phyloP scores from a whole-genome alignment of 2,797 vertebrate genomes.

The Antennarius maculatus region DNA sequence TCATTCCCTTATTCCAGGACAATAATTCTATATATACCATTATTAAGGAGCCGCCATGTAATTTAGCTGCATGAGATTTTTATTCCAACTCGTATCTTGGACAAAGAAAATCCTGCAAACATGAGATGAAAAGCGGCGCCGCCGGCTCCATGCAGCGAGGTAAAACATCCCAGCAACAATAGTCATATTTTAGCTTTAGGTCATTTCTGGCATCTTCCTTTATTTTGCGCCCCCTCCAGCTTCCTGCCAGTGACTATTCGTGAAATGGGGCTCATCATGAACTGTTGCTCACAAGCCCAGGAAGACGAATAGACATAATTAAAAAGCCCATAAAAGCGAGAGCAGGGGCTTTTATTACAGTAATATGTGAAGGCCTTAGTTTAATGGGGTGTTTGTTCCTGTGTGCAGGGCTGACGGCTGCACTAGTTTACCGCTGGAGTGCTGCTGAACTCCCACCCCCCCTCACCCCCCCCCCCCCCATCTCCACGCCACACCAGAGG shows the following conservation, averaged over 20 bases:
- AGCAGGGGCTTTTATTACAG: constrained; percentile 75
- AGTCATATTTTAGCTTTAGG: constrained; percentile 56
- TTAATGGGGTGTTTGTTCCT: constrained; percentile 79
- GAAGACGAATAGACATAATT: constrained; percentile 83
- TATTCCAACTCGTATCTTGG: constrained; percentile 31
- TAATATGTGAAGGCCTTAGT: constrained; percentile 74
- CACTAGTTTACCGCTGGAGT: constrained; percentile 50
- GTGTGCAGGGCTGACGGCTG: constrained; percentile 56
- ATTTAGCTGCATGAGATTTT: constrained; percentile 41
- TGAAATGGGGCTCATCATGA: constrained; percentile 70
- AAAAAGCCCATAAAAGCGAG: constrained; percentile 77
- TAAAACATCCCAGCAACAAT: constrained; percentile 42
- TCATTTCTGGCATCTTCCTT: constrained; percentile 37
- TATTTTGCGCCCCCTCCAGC: constrained; percentile 49
- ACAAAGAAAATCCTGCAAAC: constrained; percentile 3
- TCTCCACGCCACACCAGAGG: constrained; percentile 51
- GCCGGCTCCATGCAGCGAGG: constrained; percentile 23
- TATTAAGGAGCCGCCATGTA: constrained; percentile 16
- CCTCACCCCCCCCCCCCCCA: constrained; percentile 27
- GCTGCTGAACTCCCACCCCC: constrained; percentile 39
- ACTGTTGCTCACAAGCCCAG: constrained; percentile 71
- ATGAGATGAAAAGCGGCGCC: background rate
- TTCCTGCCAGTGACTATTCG: constrained; percentile 48
- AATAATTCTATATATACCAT: constrained; percentile 47
- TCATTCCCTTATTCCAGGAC: constrained; percentile 17